These are phyloP conservation scores for Acyrthosiphon pisum DNA, from an alignment of 1,140 invertebrate genomes.

Conservation along the genomic window DNA sequence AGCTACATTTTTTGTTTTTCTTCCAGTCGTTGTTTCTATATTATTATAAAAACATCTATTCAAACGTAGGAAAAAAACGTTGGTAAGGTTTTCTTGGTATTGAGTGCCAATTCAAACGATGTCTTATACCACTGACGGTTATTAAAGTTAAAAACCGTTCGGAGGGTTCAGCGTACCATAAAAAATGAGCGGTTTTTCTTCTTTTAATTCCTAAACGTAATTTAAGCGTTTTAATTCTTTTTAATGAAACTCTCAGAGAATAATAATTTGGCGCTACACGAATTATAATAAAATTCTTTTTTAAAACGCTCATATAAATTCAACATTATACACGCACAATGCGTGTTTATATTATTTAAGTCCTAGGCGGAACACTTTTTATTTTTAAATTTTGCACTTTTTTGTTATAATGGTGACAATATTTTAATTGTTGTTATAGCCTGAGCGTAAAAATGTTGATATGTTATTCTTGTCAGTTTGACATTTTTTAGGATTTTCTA, in stretches of 20 bases:
- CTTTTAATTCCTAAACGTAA: conserved; percentile 14
- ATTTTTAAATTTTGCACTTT: not conserved
- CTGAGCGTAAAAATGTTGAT: not conserved
- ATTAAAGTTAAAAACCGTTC: not conserved
- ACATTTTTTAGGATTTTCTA: not conserved
- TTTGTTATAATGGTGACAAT: not conserved
- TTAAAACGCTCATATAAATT: conserved; percentile 31
- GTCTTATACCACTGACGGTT: not conserved
- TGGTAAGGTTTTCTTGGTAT: not conserved
- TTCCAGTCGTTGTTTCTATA: not conserved
- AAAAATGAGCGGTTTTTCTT: conserved; percentile 16
- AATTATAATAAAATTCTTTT: conserved; percentile 23
- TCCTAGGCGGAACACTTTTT: not conserved
- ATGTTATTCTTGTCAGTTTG: not conserved
- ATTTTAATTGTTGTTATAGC: not conserved
- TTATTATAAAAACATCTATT: not conserved
- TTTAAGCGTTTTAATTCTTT: conserved; percentile 43
- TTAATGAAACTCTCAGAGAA: conserved; percentile 14
- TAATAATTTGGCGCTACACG: not conserved
- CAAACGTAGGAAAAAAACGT: not conserved
- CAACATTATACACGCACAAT: not conserved
- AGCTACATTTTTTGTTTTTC: not conserved
- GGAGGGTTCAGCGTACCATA: not conserved
- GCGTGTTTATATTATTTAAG: not conserved
- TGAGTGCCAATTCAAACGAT: not conserved